Conservation (phyloP, 2,113 vertebrate species). For the Condylura cristata region DNA sequence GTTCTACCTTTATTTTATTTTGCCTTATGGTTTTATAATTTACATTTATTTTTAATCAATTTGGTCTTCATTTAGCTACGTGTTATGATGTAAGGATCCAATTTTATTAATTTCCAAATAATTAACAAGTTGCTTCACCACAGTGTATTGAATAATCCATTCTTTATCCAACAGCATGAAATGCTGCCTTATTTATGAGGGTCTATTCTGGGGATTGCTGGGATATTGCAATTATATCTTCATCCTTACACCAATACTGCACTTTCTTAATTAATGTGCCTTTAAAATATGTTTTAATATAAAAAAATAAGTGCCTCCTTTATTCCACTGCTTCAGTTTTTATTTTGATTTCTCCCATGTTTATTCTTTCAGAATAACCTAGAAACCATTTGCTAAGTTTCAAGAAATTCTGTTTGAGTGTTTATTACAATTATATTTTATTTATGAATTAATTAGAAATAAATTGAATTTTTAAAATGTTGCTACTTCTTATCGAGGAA, state of each 20-base stretch:
- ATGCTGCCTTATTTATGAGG: background rate
- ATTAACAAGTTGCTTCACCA: background rate
- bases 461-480: slow-evolving; percentile 61
- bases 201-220: background rate
- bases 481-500: slow-evolving; percentile 50
- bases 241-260: background rate
- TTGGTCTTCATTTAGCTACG: background rate
- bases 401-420: slow-evolving; percentile 44
- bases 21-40: background rate
- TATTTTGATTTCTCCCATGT: slow-evolving; percentile 40
- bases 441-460: slow-evolving; percentile 67
- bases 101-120: slow-evolving; percentile 43
- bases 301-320: background rate
- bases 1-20: slow-evolving; percentile 28
- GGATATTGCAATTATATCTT: background rate
- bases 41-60: slow-evolving; percentile 24
- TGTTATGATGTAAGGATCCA: background rate
- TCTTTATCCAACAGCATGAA: background rate
- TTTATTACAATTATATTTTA: slow-evolving; percentile 66
- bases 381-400: slow-evolving; percentile 42
- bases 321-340: slow-evolving; percentile 36
- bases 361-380: slow-evolving; percentile 32
- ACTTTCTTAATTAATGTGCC: background rate
- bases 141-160: background rate
- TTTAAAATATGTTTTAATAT: slow-evolving; percentile 46